Conservation (phyloP, 2,797 vertebrate genomes). For the Cirrhinus molitorella region DNA sequence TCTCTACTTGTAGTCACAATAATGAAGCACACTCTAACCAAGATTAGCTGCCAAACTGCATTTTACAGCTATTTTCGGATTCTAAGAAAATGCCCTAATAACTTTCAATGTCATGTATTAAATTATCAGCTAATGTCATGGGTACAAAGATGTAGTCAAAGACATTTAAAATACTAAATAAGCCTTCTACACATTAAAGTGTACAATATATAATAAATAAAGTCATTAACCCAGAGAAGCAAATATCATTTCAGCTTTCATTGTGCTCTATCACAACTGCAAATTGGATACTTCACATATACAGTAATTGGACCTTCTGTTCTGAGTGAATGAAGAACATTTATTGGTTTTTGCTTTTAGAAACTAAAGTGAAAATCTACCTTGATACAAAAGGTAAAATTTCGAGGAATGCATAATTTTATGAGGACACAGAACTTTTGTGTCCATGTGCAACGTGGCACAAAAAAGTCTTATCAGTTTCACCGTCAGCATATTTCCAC, state of each 20-base stretch:
- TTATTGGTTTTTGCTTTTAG: not conserved
- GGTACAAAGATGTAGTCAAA: not conserved
- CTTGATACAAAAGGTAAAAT: not conserved
- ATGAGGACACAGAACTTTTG: constrained; percentile 15
- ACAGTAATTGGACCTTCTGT: not conserved
- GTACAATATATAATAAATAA: not conserved
- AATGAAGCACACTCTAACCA: not conserved
- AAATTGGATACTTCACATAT: not conserved
- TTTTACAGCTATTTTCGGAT: not conserved
- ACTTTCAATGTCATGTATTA: not conserved
- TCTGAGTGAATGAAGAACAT: not conserved
- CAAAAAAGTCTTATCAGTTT: constrained; percentile 26
- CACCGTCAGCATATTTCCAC: constrained; percentile 30
- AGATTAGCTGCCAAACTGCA: not conserved
- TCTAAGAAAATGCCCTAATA: not conserved
- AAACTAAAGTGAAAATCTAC: constrained; percentile 9
- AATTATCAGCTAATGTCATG: not conserved
- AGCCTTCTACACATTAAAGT: not conserved
- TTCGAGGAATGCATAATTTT: constrained; percentile 16
- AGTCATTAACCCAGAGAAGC: not conserved
- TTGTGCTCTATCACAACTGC: not conserved
- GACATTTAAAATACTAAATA: not conserved
- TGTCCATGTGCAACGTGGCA: constrained; percentile 18
- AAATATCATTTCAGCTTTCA: not conserved
- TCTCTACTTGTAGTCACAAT: not conserved